Base-by-base conservation (phyloP, 2,888 invertebrate species). In the Lasius fuliginosus region DNA sequence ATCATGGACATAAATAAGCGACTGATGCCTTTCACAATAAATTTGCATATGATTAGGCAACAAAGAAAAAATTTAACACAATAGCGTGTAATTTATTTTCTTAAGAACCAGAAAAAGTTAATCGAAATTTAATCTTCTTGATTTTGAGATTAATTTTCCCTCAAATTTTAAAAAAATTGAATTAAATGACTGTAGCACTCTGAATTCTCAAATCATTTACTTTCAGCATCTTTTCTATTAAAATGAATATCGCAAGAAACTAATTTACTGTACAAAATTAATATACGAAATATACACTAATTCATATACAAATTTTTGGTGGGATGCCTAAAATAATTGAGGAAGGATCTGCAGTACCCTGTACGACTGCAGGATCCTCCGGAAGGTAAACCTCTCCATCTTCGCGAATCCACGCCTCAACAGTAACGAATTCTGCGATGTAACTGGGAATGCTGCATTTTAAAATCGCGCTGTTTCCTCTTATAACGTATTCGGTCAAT, bases 381-480 rank as follows among this genome's bases (percentile, higher is more conserved):
- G 93, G 93, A 40, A 95, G 86, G 84, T 94, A 94, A 74, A 94
- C 92, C 86, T 96, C 96, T 91, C 96, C 97, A 92, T 96, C 95
- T 90, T 97, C 97, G 93, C 97, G 96, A 88, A 97, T 96, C 97
- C 97, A 97, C 75, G 97, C 96, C 90, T 97, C 97, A 82, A 97
- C 97, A 69, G 95, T 96, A 73, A 97, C 97, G 94, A 97, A 97
- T 95, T 97, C 97, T 83, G 97, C 96, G 81, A 97, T 97, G 95
- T 97, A 97, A 89, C 97, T 97, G 9, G 97, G 97, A 87, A 97
- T 97, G 90, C 97, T 97, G 95, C 97, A 97, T 94, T 97, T 97
- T 84, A 97, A 94, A 74, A 97, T 96, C 0, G 97, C 97, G 67
- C 97, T 96, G 95, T 97, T 97, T 86, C 97, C 97, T 82, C 96